Percentiles rank a stretch among this genome's conserved stretches.
These are phyloP conservation scores for Himalopsyche tibetana DNA, from an alignment of 2,888 invertebrate genomes.

Conservation along the genomic window DNA sequence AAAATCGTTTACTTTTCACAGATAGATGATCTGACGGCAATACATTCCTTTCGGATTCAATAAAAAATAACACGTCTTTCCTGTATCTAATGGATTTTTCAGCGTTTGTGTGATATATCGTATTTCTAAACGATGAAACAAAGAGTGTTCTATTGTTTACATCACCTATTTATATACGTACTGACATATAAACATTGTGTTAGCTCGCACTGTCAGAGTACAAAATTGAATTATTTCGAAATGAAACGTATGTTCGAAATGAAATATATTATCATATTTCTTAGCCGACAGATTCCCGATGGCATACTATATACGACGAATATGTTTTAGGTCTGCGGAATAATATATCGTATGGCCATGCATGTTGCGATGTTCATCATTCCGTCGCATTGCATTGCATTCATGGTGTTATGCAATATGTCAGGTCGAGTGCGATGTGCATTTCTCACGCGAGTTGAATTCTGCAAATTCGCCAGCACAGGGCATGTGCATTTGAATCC, in stretches of 20 bases:
- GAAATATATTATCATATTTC: background rate
- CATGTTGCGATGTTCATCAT: slow-evolving; percentile 17
- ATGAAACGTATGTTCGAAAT: background rate
- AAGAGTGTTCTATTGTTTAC: too few relatives aligned
- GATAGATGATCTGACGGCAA: too few relatives aligned
- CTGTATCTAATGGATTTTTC: too few relatives aligned
- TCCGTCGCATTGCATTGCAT: slow-evolving; percentile 13
- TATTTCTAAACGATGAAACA: too few relatives aligned
- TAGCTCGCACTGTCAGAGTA: background rate
- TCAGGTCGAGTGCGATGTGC: slow-evolving; percentile 4
- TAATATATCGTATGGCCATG: slow-evolving; percentile 5
- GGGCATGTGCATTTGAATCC: background rate
- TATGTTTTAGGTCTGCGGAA: background rate
- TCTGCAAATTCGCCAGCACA: background rate
- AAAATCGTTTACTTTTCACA: too few relatives aligned
- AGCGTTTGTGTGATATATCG: too few relatives aligned
- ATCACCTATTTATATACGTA: too few relatives aligned
- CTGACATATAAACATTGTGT: too few relatives aligned
- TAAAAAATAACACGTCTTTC: too few relatives aligned
- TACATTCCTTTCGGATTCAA: too few relatives aligned
- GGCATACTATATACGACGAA: background rate
- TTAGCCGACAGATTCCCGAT: background rate
- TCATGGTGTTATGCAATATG: background rate
- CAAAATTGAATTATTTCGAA: slow-evolving; percentile 3
- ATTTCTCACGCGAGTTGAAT: slow-evolving; percentile 24